Evolutionary conservation across 2,888 invertebrate genomes (phyloP), one percentile per base, ranked within the genome.

Genomic region (Adineta ricciae): DNA sequence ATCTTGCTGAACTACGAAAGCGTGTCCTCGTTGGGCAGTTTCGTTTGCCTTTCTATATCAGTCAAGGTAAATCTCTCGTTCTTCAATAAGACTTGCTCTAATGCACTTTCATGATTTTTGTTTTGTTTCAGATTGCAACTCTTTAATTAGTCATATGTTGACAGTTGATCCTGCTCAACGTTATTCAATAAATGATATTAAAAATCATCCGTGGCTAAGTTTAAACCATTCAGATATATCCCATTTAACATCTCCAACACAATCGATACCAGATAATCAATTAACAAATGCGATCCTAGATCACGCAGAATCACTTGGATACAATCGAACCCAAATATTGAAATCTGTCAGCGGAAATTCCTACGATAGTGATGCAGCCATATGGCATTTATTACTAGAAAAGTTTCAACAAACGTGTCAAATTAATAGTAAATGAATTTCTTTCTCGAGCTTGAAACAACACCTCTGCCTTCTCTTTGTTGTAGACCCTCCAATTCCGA

Each of bases 41-140:
- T 92, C 93, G 97, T 90, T 96, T 97, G 91, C 97, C 97, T 86
- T 97, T 95, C 92, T 97, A 96, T 92, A 96, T 97, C 96, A 96
- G 96, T 89, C 94, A 95, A 92, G 96, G 96, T 96, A 91, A 92
- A 92, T 89, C 83, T 36, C 19, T 38, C n/a, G 38, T n/a, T 7
- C 49, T 27, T 64, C 46, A 5, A 64, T 73, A 21, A 46, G 11
- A 46, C 11, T 8, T 46, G 46, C 5, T n/a, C n/a, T n/a, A n/a
- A n/a, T n/a, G n/a, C n/a, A n/a, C 38, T 21, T 64, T 49, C n/a
- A 41, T 27, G 3, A 7, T 38, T 2, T 32, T 32, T 21, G n/a
- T 11, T 19, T 36, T 36, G n/a, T 27, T 72, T 50, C 49, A 85
- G 85, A 83, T 46, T 85, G 85, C 78, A 85, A 52, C 38, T 72